These are phyloP conservation scores for Calliscelio sp. DNA, from an alignment of 2,888 invertebrate genomes.

Conservation along the genomic window DNA sequence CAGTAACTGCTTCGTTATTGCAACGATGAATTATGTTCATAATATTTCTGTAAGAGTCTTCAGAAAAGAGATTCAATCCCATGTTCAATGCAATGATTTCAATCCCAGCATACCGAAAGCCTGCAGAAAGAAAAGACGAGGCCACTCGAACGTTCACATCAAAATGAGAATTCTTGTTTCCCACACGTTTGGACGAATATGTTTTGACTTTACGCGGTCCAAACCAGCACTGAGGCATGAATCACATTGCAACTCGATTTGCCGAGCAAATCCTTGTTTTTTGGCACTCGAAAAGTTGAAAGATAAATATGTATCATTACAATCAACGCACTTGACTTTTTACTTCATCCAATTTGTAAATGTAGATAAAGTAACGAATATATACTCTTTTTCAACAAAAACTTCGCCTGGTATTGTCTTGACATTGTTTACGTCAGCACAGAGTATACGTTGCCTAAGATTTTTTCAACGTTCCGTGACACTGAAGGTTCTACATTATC, in stretches of 20 bases:
- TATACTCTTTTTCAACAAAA: constrained; percentile 11
- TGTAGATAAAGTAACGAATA: background rate
- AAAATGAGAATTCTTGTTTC: constrained; percentile 9
- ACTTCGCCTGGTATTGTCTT: background rate
- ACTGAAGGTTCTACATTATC: constrained; percentile 10
- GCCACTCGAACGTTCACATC: constrained; percentile 10
- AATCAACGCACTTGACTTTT: constrained; percentile 6
- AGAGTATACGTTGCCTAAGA: constrained; percentile 6
- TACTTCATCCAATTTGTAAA: constrained; percentile 4
- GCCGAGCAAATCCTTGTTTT: too few relatives aligned
- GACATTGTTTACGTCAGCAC: background rate
- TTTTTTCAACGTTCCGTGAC: background rate
- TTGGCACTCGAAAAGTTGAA: background rate
- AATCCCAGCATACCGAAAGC: background rate
- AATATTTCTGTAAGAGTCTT: background rate
- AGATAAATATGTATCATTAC: constrained; percentile 9
- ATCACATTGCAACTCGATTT: background rate
- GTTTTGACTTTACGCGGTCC: constrained; percentile 4
- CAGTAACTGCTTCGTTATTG: constrained; percentile 5
- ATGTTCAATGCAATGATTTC: too few relatives aligned
- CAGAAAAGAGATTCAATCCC: too few relatives aligned
- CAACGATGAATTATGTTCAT: constrained; percentile 6
- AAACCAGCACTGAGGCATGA: constrained; percentile 17
- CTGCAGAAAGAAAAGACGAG: background rate
- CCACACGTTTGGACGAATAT: constrained; percentile 9